Evolutionary conservation across 1,140 invertebrate species (phyloP).

Genomic region (Belonocnema kinseyi): DNA sequence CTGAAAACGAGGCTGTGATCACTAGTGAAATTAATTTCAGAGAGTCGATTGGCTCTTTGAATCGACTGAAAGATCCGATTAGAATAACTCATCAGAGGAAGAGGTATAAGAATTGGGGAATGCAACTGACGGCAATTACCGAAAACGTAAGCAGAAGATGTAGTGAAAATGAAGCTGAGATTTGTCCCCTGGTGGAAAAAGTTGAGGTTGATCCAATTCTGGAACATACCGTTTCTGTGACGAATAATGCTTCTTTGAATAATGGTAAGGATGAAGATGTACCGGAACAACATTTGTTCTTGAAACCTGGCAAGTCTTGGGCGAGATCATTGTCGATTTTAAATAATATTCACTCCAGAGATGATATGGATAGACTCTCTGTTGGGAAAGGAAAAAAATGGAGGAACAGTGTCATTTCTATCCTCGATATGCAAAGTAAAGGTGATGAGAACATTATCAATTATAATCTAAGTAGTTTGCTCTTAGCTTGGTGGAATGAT

Average conservation of each 20-base stretch:
- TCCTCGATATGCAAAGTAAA: conserved; percentile 66
- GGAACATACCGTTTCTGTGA: conserved; percentile 11
- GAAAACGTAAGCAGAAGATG: conserved; percentile 32
- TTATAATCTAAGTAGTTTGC: conserved; percentile 31
- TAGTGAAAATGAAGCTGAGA: conserved; percentile 6
- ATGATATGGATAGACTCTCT: conserved; percentile 57
- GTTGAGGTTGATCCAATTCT: not conserved
- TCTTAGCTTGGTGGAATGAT: conserved; percentile 9
- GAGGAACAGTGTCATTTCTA: conserved; percentile 61
- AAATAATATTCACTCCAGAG: conserved; percentile 56
- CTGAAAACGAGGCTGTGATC: not conserved
- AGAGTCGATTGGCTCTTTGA: conserved; percentile 37
- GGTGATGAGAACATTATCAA: conserved; percentile 51
- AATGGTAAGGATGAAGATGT: not conserved
- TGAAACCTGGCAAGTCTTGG: conserved; percentile 71
- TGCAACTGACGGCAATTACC: conserved; percentile 34
- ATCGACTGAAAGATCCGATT: conserved; percentile 51
- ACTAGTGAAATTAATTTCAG: not conserved
- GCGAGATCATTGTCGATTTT: conserved; percentile 71
- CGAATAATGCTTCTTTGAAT: conserved; percentile 18
- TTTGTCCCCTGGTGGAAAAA: not conserved
- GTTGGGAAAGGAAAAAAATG: conserved; percentile 66
- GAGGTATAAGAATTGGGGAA: conserved; percentile 46
- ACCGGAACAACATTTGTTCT: conserved; percentile 50
- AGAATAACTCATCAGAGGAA: conserved; percentile 52